phyloP scores from a whole-genome alignment of 2,113 vertebrate genomes.

The Haemorhous mexicanus region DNA sequence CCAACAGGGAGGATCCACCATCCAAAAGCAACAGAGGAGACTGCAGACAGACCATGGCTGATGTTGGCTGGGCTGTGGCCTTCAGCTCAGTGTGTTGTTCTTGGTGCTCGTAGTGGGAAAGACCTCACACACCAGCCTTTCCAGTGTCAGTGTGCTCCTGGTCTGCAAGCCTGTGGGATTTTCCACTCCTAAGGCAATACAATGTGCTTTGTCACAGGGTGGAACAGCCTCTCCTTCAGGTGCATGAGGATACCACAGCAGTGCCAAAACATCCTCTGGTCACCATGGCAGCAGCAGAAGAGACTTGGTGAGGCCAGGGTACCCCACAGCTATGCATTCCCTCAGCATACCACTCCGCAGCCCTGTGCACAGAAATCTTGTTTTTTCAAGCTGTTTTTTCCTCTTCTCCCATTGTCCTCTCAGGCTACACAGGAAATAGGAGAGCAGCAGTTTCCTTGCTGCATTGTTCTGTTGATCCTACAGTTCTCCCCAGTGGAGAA shows the following conservation, averaged over 20 bases:
- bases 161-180: not conserved
- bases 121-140: not conserved
- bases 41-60: not conserved
- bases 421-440: not conserved
- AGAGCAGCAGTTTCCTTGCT: not conserved
- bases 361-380: not conserved
- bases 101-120: not conserved
- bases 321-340: not conserved
- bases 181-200: not conserved
- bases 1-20: not conserved
- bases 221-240: not conserved
- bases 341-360: rapidly evolving
- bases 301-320: not conserved
- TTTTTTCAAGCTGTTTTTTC: slow-evolving; percentile 12
- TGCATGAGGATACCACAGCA: rapidly evolving
- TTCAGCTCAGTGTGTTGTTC: not conserved
- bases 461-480: not conserved
- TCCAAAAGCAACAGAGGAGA: not conserved
- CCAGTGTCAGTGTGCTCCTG: not conserved
- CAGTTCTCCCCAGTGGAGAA: not conserved
- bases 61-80: not conserved
- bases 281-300: not conserved
- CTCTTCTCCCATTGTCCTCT: not conserved
- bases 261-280: not conserved
- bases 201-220: rapidly evolving